Evolutionary conservation across 2,797 vertebrate genomes (phyloP).

Genomic region (Poeciliopsis paucimaculata): DNA sequence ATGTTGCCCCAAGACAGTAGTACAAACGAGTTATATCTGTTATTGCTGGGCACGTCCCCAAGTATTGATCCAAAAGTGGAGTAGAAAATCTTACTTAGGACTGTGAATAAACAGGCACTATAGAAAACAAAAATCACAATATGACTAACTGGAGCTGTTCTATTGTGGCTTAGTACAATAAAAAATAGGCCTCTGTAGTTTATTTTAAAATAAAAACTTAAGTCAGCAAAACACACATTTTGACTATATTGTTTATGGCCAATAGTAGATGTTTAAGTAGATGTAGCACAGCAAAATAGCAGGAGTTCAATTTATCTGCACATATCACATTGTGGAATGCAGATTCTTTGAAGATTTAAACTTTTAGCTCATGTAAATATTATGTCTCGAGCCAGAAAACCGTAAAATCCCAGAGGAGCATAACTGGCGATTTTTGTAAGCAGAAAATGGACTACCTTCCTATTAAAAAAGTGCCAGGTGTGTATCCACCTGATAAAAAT

Average conservation of each 20-base stretch:
- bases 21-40: not conserved
- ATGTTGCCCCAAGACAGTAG: not conserved
- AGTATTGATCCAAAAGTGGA: not conserved
- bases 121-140: not conserved
- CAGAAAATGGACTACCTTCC: not conserved
- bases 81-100: conserved; percentile 1
- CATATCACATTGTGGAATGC: not conserved
- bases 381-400: not conserved
- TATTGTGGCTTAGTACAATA: not conserved
- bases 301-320: not conserved
- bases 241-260: not conserved
- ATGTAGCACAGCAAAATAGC: not conserved
- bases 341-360: not conserved
- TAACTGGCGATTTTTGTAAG: not conserved
- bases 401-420: not conserved
- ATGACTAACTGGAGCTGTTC: not conserved
- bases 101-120: not conserved
- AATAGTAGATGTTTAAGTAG: not conserved
- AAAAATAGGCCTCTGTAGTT: not conserved
- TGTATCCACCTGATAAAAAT: not conserved
- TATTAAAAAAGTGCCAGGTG: not conserved
- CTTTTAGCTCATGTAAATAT: not conserved
- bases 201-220: conserved; percentile 8
- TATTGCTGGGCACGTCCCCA: not conserved
- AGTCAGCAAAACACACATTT: not conserved